Conservation (phyloP, 2,888 invertebrate genomes). For the Hydrotaea cyrtoneurina region DNA sequence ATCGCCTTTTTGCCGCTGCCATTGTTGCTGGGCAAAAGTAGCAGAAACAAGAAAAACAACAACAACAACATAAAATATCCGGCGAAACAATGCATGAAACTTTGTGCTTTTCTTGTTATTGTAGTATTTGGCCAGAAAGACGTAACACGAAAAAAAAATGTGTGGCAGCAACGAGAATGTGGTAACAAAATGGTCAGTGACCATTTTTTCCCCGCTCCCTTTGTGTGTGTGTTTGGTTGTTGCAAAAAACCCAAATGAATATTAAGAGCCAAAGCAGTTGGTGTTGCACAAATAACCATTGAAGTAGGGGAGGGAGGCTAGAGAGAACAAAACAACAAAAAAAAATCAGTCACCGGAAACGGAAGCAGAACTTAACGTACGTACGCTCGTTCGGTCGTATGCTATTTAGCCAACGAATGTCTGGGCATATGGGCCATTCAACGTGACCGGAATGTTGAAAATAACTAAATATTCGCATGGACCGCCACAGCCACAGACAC, state of each 20-base stretch:
- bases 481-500: background rate
- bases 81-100: conserved; percentile 36
- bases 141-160: conserved; percentile 39
- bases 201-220: conserved; percentile 49
- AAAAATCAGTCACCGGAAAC: conserved; percentile 53
- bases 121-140: conserved; percentile 14
- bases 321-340: conserved; percentile 19
- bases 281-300: conserved; percentile 39
- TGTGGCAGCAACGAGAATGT: conserved; percentile 62
- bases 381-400: conserved; percentile 16
- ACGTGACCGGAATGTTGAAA: conserved; percentile 60
- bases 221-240: too few relatives aligned
- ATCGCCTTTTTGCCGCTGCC: background rate
- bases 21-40: background rate
- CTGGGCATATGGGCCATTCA: conserved; percentile 63
- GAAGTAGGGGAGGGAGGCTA: conserved; percentile 20
- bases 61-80: background rate
- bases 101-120: background rate
- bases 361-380: conserved; percentile 62
- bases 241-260: conserved; percentile 48
- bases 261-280: conserved; percentile 47
- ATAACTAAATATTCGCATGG: background rate
- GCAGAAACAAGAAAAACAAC: background rate
- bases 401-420: conserved; percentile 58
- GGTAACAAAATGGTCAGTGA: conserved; percentile 63